These are phyloP conservation scores for Sinohyriopsis cumingii DNA, from an alignment of 2,888 invertebrate species.

Conservation along the genomic window DNA sequence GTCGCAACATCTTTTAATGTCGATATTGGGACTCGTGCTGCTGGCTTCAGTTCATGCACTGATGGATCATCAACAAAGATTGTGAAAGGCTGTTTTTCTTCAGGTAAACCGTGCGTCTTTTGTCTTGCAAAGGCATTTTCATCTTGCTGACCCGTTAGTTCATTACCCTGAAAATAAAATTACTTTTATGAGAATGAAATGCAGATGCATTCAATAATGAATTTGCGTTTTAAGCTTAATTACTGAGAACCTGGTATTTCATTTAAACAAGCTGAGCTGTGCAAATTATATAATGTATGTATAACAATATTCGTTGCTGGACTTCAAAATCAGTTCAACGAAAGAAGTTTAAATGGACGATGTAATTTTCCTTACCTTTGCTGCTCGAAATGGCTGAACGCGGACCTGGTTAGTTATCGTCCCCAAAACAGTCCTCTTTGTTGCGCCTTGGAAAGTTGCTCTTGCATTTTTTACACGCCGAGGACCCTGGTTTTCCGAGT, in stretches of 20 bases:
- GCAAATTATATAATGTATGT: not conserved
- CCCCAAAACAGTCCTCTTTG: slow-evolving; percentile 64
- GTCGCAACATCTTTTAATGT: slow-evolving; percentile 18
- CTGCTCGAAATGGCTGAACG: slow-evolving; percentile 64
- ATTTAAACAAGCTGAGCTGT: not conserved
- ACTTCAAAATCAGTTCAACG: not conserved
- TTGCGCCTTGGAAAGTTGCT: slow-evolving; percentile 35
- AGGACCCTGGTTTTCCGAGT: slow-evolving; percentile 47
- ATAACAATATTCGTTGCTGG: not conserved
- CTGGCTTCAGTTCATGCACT: slow-evolving; percentile 18
- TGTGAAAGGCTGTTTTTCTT: slow-evolving; percentile 37
- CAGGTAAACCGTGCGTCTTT: slow-evolving; percentile 39
- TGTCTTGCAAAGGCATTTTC: slow-evolving; percentile 47
- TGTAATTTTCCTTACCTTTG: slow-evolving; percentile 42
- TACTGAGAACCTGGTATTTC: too few relatives aligned
- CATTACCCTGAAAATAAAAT: slow-evolving; percentile 12
- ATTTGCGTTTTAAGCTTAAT: too few relatives aligned
- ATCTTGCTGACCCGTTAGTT: slow-evolving; percentile 39
- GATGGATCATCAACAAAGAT: slow-evolving; percentile 50
- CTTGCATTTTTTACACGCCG: slow-evolving; percentile 43
- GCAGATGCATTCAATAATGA: too few relatives aligned
- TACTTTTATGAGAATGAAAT: too few relatives aligned
- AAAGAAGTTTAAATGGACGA: not conserved
- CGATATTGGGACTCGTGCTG: slow-evolving; percentile 19
- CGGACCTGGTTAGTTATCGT: slow-evolving; percentile 65